Percentiles rank a stretch among this genome's conserved stretches.
These are phyloP conservation scores for Sminthurides aquaticus DNA, from an alignment of 2,888 invertebrate genomes.

Conservation along the genomic window DNA sequence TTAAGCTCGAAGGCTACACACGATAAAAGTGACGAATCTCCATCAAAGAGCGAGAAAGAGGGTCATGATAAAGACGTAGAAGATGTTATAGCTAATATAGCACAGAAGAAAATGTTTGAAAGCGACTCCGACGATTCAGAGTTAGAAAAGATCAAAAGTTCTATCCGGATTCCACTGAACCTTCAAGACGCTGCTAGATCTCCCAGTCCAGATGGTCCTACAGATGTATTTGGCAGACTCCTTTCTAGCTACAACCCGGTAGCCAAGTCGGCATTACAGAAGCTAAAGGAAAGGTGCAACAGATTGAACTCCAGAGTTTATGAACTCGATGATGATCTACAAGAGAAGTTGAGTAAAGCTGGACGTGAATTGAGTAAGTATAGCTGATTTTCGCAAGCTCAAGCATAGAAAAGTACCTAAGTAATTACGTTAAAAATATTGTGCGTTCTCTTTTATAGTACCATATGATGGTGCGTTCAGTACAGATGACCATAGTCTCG, in stretches of 20 bases:
- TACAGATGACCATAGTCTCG: not conserved
- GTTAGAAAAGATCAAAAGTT: constrained; percentile 1
- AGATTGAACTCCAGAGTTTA: constrained; percentile 1
- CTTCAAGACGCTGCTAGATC: constrained; percentile 20
- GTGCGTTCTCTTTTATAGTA: constrained; percentile 3
- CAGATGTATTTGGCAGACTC: constrained; percentile 12
- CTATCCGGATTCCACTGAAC: constrained; percentile 10
- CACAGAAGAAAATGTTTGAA: not conserved
- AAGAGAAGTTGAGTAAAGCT: constrained; percentile 10
- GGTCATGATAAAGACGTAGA: not conserved
- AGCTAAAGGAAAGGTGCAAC: not conserved
- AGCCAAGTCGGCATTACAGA: constrained; percentile 1
- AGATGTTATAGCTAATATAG: not conserved
- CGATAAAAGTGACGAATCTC: constrained; percentile 5
- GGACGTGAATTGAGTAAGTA: constrained; percentile 13
- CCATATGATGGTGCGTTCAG: constrained; percentile 16
- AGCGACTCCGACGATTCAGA: constrained; percentile 13
- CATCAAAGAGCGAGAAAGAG: not conserved
- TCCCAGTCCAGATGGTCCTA: constrained; percentile 12
- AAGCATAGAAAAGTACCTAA: too few relatives aligned
- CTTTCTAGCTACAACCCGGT: constrained; percentile 11
- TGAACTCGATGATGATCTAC: constrained; percentile 1
- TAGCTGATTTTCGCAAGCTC: not conserved
- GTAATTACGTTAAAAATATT: too few relatives aligned
- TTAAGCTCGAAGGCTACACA: constrained; percentile 12